Conservation (phyloP, 2,888 invertebrate genomes). For the Heteropelma amictum region DNA sequence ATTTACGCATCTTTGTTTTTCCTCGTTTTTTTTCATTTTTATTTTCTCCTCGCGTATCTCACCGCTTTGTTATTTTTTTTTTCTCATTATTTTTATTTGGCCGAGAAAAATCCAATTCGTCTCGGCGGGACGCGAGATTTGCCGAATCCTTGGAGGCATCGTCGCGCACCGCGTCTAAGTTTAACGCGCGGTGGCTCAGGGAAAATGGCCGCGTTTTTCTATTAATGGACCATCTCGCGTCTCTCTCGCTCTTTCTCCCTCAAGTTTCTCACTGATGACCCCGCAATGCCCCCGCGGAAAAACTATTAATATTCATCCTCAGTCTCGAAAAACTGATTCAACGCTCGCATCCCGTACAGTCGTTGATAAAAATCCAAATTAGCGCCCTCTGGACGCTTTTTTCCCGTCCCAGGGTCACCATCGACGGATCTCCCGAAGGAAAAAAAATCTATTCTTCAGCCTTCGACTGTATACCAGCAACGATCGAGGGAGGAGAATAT, state of each 20-base stretch:
- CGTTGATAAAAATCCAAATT: constrained; percentile 17
- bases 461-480: too few relatives aligned
- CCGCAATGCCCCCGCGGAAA: constrained; percentile 61
- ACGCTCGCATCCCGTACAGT: constrained; percentile 39
- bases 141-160: constrained; percentile 51
- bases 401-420: too few relatives aligned
- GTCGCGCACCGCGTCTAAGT: constrained; percentile 69
- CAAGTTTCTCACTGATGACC: constrained; percentile 61
- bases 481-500: too few relatives aligned
- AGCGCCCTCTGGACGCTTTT: too few relatives aligned
- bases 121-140: constrained; percentile 59
- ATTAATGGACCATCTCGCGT: constrained; percentile 67
- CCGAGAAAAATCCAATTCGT: constrained; percentile 36
- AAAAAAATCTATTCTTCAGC: too few relatives aligned
- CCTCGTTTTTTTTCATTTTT: background rate
- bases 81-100: constrained; percentile 11
- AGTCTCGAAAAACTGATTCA: constrained; percentile 29
- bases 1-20: constrained; percentile 13
- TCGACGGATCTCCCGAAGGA: too few relatives aligned
- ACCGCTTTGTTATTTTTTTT: background rate
- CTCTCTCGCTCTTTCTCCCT: constrained; percentile 30
- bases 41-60: constrained; percentile 15
- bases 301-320: constrained; percentile 64
- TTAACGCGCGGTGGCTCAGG: constrained; percentile 70
- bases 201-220: constrained; percentile 72